Conservation (phyloP, 2,113 vertebrate genomes). For the Trogon surrucura region DNA sequence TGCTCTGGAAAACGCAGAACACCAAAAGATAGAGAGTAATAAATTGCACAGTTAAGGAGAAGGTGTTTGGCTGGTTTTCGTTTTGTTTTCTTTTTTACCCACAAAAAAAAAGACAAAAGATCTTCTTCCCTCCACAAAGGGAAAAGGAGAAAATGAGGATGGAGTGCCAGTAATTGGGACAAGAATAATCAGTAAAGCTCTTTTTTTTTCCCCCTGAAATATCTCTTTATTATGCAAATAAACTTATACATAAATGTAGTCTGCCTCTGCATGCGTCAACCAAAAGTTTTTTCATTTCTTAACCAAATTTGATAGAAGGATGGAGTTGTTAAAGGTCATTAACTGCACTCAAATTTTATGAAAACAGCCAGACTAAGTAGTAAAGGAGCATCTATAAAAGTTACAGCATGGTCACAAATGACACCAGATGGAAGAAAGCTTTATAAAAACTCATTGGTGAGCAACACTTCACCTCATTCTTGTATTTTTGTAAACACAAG, state of each 20-base stretch:
- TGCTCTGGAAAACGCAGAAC: neutral
- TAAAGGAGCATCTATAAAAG: neutral
- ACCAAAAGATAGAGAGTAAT: neutral
- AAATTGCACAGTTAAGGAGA: neutral
- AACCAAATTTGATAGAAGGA: neutral
- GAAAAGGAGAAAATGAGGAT: neutral
- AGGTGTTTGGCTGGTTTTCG: neutral
- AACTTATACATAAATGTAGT: neutral
- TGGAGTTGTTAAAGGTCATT: neutral
- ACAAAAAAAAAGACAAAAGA: neutral
- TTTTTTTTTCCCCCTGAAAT: fast-evolving
- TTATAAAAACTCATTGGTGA: neutral
- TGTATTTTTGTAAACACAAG: neutral
- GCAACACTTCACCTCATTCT: neutral
- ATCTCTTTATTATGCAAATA: neutral
- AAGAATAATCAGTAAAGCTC: neutral
- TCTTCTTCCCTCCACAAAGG: neutral
- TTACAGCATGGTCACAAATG: neutral
- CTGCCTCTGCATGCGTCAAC: neutral
- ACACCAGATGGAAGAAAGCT: neutral
- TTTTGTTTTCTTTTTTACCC: fast-evolving
- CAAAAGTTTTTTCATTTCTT: neutral
- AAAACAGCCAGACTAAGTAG: neutral
- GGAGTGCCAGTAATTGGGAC: neutral
- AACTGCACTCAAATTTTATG: neutral